Evolutionary conservation across 2,797 vertebrate species (phyloP).

Genomic region (Phyllotis vaccarum): DNA sequence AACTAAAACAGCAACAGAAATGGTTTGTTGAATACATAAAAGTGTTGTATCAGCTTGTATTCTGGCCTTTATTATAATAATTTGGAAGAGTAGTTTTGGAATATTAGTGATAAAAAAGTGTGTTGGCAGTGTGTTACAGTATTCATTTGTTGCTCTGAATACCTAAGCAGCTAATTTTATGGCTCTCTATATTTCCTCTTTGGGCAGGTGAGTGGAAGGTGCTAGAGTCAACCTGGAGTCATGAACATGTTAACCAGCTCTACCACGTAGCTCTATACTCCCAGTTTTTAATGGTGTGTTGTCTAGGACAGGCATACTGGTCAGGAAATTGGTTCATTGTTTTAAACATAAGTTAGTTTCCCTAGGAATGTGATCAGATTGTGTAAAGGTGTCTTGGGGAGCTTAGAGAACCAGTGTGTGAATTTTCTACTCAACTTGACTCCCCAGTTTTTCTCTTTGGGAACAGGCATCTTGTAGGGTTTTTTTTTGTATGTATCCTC

Average conservation of each 20-base stretch:
- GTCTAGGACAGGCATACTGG: background rate
- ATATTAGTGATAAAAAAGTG: background rate
- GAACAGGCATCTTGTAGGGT: too few species aligned
- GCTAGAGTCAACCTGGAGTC: background rate
- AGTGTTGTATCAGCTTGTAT: background rate
- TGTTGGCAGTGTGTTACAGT: background rate
- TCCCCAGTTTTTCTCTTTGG: background rate
- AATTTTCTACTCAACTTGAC: background rate
- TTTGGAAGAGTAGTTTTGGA: conserved; percentile 16
- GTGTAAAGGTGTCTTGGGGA: background rate
- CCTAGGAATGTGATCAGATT: background rate
- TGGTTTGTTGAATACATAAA: background rate
- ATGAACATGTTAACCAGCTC: background rate
- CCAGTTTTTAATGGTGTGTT: background rate
- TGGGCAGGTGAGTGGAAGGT: background rate
- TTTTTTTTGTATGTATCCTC: background rate
- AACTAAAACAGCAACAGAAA: background rate
- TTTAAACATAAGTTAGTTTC: conserved; percentile 28
- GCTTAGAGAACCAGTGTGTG: background rate
- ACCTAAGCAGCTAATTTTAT: background rate
- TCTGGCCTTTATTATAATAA: background rate
- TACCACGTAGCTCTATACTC: background rate
- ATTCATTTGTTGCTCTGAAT: background rate
- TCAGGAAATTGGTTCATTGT: background rate
- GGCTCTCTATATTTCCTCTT: background rate